A percentile compares a stretch with the other conserved stretches of the same genome.
These are phyloP conservation scores for Reticulitermes speratus DNA, from an alignment of 1,140 invertebrate genomes.

Conservation along the genomic window DNA sequence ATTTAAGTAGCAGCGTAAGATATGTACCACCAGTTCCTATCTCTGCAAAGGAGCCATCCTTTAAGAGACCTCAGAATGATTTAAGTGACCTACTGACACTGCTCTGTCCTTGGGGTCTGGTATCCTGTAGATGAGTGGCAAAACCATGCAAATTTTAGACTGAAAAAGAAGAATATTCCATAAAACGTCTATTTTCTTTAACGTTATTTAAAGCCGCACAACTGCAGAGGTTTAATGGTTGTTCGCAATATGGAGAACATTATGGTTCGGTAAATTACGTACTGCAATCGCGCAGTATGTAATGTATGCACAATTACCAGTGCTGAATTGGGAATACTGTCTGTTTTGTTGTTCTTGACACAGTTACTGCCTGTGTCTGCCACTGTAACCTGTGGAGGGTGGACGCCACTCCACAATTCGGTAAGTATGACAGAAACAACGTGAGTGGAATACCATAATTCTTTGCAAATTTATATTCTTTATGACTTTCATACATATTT, in stretches of 20 bases:
- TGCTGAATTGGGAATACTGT: too few relatives aligned
- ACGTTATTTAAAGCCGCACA: background rate
- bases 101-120: too few relatives aligned
- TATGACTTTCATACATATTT: too few relatives aligned
- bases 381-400: too few relatives aligned
- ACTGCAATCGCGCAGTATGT: background rate
- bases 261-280: background rate
- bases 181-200: background rate
- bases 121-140: background rate
- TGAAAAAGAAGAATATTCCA: background rate
- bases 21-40: background rate
- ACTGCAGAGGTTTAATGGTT: background rate
- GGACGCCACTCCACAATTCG: too few relatives aligned
- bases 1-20: background rate
- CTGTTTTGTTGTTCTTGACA: too few relatives aligned
- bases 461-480: too few relatives aligned
- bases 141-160: background rate
- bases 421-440: too few relatives aligned
- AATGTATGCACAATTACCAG: background rate
- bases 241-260: background rate
- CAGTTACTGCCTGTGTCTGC: too few relatives aligned
- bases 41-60: background rate
- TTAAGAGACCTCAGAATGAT: too few relatives aligned
- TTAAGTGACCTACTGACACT: too few relatives aligned
- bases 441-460: too few relatives aligned